Conservation (phyloP, 2,797 vertebrate genomes). For the Naso thynnoides region DNA sequence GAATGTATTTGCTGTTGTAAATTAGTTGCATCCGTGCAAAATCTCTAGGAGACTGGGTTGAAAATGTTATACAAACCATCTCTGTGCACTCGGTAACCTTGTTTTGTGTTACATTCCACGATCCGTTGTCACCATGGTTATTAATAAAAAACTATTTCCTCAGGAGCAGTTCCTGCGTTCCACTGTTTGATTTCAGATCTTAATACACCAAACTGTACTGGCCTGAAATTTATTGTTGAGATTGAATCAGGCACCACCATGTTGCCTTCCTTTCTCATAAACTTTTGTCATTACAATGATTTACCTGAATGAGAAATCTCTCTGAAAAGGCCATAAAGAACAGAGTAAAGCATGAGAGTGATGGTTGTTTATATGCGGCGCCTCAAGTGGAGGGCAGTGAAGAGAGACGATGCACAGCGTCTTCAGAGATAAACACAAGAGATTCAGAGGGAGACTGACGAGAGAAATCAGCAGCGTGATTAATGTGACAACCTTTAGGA, state of each 20-base stretch:
- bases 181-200: slow-evolving; percentile 35
- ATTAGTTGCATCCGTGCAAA: not conserved
- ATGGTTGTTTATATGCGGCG: slow-evolving; percentile 48
- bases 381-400: slow-evolving; percentile 40
- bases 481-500: slow-evolving; percentile 86
- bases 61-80: slow-evolving; percentile 10
- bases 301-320: slow-evolving; percentile 39
- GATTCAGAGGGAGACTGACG: slow-evolving; percentile 59
- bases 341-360: not conserved
- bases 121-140: slow-evolving; percentile 22
- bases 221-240: slow-evolving; percentile 48
- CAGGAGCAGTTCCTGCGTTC: slow-evolving; percentile 32
- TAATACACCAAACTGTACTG: slow-evolving; percentile 34
- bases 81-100: slow-evolving; percentile 18
- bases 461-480: slow-evolving; percentile 78
- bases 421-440: slow-evolving; percentile 57
- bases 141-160: slow-evolving; percentile 45
- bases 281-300: slow-evolving; percentile 39
- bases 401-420: slow-evolving; percentile 39
- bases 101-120: slow-evolving; percentile 21
- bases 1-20: not conserved
- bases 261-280: slow-evolving; percentile 49
- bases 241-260: slow-evolving; percentile 42
- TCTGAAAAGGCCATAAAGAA: slow-evolving; percentile 33
- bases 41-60: not conserved